Evolutionary conservation across 2,888 invertebrate genomes (phyloP).

Genomic region (Trimorus sp.): DNA sequence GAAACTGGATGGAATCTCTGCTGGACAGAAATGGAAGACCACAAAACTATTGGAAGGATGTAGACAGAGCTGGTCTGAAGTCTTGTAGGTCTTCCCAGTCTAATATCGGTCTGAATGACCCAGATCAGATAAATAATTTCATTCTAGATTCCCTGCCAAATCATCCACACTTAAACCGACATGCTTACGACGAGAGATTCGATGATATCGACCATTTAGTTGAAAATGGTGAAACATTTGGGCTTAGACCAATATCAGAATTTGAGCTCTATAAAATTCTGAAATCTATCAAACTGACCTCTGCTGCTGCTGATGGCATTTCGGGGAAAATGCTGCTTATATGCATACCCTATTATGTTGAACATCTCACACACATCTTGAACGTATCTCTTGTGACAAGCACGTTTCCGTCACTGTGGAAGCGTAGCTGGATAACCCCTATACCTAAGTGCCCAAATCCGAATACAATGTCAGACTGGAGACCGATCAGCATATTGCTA

Average conservation of each 20-base stretch:
- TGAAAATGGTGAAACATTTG: neutral
- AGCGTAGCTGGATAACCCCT: neutral
- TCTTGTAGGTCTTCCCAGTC: neutral
- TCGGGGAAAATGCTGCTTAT: neutral
- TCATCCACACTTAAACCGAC: no score
- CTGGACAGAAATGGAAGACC: no score
- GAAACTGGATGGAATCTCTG: no score
- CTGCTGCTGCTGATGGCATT: neutral
- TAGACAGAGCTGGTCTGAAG: no score
- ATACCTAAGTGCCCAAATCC: neutral
- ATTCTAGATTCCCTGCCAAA: neutral
- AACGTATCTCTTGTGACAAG: neutral
- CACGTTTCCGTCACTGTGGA: neutral
- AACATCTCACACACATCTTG: neutral
- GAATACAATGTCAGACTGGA: neutral
- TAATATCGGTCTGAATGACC: neutral
- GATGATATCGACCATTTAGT: no score
- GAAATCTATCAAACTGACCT: neutral
- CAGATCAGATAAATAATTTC: neutral
- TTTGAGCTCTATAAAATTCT: neutral
- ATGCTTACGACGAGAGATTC: no score
- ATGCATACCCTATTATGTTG: neutral
- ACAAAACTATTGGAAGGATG: no score
- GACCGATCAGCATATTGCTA: neutral
- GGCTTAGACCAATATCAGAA: neutral